Evolutionary conservation across 2,797 vertebrate genomes (phyloP), one percentile per base, ranked within the genome.

Genomic region (Chaenodraco wilsoni): DNA sequence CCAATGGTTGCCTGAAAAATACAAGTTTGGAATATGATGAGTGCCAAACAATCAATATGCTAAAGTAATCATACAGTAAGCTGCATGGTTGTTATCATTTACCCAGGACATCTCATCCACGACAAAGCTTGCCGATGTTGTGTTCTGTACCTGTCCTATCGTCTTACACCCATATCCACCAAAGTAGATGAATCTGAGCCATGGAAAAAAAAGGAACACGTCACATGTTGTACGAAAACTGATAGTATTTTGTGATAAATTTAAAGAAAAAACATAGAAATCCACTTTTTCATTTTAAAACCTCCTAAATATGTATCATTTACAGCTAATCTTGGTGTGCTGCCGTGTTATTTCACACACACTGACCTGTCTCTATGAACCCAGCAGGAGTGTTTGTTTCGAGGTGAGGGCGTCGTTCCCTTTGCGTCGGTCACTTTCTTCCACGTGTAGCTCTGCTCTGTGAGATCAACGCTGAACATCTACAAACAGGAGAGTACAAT

Each of bases 381-480:
- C 98, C 98, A 99, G 92, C 98, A 97, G 84, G 96, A 95, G 88
- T 98, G 97, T 81, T 97, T 96, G 92, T 96, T 95, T 65, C 97
- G 95, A 13, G 98, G 96, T 2, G 97, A 97, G 10, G 97, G 97
- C 15, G 95, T 94, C 1, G 91, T 91, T 75, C 97, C 98, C 75
- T 90, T 91, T 72, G 93, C 89, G 80, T 93, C 88, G 0, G 87
- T 94, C 72, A 97, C 78, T 85, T 93, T 96, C 91, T 87, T 95
- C 97, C 97, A 98, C 23, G 87, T 78, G 77, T 88, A 96, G 70
- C 82, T 81, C 81, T 83, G 91, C 69, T 94, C 92, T 58, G 86
- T 91, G 70, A 99, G 89, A 84, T 98, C 95, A 69, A 97, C 93
- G 40, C 93, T 95, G 91, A 96, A 98, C 78, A 99, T 94, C 98